A percentile compares a stretch with the other conserved stretches of the same genome.
phyloP scores from a whole-genome alignment of 2,797 vertebrate species.

The Aulostomus chinensis region DNA sequence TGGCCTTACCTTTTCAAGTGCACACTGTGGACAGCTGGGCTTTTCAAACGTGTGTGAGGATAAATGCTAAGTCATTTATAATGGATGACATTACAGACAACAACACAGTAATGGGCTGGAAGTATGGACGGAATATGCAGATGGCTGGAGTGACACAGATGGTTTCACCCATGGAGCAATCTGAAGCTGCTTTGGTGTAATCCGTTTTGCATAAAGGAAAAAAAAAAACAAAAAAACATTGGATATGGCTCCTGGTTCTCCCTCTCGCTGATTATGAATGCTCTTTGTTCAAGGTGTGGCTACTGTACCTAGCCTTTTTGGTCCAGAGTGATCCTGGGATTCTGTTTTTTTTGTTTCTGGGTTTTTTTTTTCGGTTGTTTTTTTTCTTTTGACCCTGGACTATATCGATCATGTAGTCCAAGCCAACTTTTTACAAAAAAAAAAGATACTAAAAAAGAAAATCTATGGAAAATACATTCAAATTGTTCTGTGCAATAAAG shows the following conservation, averaged over 20 bases:
- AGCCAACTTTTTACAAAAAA: conserved; percentile 82
- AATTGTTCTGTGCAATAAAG: conserved; percentile 89
- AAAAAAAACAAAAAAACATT: conserved; percentile 43
- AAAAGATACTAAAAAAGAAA: conserved; percentile 72
- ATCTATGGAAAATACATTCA: conserved; percentile 81
- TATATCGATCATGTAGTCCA: conserved; percentile 79
- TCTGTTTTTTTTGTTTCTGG: conserved; percentile 49
- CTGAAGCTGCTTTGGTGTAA: conserved; percentile 77
- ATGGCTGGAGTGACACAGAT: conserved; percentile 74
- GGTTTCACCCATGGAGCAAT: conserved; percentile 75
- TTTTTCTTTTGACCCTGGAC: conserved; percentile 73
- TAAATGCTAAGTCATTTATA: conserved; percentile 68
- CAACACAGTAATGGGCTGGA: conserved; percentile 67
- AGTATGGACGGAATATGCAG: conserved; percentile 70
- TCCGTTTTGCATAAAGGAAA: conserved; percentile 74
- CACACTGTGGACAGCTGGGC: conserved; percentile 71
- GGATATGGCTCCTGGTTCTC: conserved; percentile 68
- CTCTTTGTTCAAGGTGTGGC: conserved; percentile 80
- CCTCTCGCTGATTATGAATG: conserved; percentile 79
- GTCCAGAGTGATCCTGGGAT: conserved; percentile 58
- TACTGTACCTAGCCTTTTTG: conserved; percentile 72
- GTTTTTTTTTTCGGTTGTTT: conserved; percentile 52
- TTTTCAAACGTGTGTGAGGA: conserved; percentile 55
- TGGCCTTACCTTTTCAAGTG: conserved; percentile 59
- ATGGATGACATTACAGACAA: conserved; percentile 73